Evolutionary conservation across 2,113 vertebrate genomes (phyloP).

Genomic region (Neolamprologus kungweensis): DNA sequence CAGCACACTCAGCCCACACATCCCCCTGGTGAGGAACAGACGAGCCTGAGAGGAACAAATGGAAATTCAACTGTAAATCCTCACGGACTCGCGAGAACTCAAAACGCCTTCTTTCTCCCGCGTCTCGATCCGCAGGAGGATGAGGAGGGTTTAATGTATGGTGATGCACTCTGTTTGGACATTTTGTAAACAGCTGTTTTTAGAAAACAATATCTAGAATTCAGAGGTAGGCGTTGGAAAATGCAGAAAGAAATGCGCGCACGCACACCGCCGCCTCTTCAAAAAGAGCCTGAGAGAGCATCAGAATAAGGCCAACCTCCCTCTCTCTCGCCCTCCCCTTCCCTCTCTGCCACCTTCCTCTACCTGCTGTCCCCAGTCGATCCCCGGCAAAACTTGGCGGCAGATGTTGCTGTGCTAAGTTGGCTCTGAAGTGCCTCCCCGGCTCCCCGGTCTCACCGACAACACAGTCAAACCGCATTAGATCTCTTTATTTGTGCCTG

Average conservation of each 20-base stretch:
- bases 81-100: background rate
- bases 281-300: slow-evolving; percentile 58
- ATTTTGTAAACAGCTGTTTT: slow-evolving; percentile 74
- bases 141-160: slow-evolving; percentile 2
- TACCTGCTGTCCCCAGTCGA: slow-evolving; percentile 88
- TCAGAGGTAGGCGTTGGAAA: background rate
- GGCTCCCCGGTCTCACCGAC: slow-evolving; percentile 79
- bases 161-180: slow-evolving; percentile 75
- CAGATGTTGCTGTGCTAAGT: slow-evolving; percentile 86
- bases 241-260: background rate
- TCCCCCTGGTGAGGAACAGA: slow-evolving; percentile 24
- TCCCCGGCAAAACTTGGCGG: slow-evolving; percentile 80
- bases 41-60: slow-evolving; percentile 17
- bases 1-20: slow-evolving; percentile 3
- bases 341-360: slow-evolving; percentile 66
- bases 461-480: slow-evolving; percentile 83
- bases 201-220: slow-evolving; percentile 76
- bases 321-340: slow-evolving; percentile 68
- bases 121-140: background rate
- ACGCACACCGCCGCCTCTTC: slow-evolving; percentile 56
- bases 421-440: slow-evolving; percentile 92
- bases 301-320: slow-evolving; percentile 67
- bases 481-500: slow-evolving; percentile 91
- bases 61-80: slow-evolving; percentile 21
- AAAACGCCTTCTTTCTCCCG: background rate